phyloP scores from a whole-genome alignment of 2,113 vertebrate species.

The Procavia capensis region DNA sequence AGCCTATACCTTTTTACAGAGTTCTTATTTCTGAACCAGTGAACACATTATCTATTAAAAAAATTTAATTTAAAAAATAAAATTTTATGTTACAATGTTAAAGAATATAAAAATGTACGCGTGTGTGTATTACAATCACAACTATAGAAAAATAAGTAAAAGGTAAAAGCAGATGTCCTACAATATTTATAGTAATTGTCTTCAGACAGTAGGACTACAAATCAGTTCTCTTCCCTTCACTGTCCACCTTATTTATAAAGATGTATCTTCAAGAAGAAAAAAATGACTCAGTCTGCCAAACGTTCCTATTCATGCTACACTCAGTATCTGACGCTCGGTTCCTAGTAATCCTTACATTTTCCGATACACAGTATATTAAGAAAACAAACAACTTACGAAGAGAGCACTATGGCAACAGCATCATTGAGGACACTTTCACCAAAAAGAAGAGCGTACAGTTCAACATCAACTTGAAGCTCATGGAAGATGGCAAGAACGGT shows the following conservation, averaged over 20 bases:
- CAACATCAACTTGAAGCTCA: constrained; percentile 97
- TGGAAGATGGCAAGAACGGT: constrained; percentile 99
- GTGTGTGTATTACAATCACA: constrained; percentile 17
- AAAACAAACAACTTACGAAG: constrained; percentile 94
- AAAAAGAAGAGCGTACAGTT: constrained; percentile 98
- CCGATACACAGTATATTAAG: constrained; percentile 57
- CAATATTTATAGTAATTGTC: constrained; percentile 39
- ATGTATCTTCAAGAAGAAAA: constrained; percentile 7
- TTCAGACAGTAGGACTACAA: background rate
- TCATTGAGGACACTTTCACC: constrained; percentile 99
- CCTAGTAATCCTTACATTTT: background rate
- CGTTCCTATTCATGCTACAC: background rate
- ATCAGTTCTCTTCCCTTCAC: constrained; percentile 8
- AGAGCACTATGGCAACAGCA: constrained; percentile 97
- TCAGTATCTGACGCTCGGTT: background rate
- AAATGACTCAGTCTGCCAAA: constrained; percentile 38
- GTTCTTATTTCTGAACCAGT: constrained; percentile 46
- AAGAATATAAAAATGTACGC: constrained; percentile 46
- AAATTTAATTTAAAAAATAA: constrained; percentile 39
- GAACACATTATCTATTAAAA: constrained; percentile 44
- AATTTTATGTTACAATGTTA: constrained; percentile 32
- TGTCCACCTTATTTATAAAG: constrained; percentile 51
- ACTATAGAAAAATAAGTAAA: constrained; percentile 38
- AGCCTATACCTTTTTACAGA: background rate
- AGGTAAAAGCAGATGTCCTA: constrained; percentile 31